Evolutionary conservation across 2,797 vertebrate species (phyloP).

Genomic region (Luscinia megarhynchos): DNA sequence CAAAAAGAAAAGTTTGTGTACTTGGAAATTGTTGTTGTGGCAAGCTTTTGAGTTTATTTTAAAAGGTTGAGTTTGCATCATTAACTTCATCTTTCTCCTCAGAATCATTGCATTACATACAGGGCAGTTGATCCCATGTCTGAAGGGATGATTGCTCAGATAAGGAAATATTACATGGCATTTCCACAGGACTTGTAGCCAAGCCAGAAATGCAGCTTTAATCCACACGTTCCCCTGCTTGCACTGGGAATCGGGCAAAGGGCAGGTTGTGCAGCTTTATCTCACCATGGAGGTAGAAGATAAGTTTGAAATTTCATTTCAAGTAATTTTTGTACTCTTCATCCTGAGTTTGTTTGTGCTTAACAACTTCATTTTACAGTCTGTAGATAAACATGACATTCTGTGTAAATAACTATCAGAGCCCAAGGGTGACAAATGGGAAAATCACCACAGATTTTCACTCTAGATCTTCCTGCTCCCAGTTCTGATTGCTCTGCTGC

Average conservation of each 20-base stretch:
- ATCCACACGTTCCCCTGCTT: rapidly evolving
- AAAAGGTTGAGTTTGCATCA: not conserved
- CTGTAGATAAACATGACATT: not conserved
- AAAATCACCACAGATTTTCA: not conserved
- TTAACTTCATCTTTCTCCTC: not conserved
- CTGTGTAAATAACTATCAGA: not conserved
- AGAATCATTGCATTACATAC: not conserved
- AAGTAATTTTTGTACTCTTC: not conserved
- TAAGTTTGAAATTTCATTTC: not conserved
- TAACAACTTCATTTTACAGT: not conserved
- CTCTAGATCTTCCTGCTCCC: not conserved
- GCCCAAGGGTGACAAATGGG: not conserved
- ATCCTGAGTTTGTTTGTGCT: not conserved
- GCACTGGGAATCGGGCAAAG: not conserved
- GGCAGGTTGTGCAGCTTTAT: not conserved
- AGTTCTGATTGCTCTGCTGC: not conserved
- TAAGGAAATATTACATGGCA: not conserved
- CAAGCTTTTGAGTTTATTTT: not conserved
- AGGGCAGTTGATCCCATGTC: not conserved
- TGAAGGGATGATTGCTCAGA: not conserved
- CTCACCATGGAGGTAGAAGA: not conserved
- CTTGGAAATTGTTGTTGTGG: not conserved
- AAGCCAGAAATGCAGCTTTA: not conserved
- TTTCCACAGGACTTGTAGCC: not conserved
- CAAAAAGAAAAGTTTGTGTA: not conserved